Evolutionary conservation across 2,113 vertebrate species (phyloP).

Genomic region (Ammospiza nelsoni): DNA sequence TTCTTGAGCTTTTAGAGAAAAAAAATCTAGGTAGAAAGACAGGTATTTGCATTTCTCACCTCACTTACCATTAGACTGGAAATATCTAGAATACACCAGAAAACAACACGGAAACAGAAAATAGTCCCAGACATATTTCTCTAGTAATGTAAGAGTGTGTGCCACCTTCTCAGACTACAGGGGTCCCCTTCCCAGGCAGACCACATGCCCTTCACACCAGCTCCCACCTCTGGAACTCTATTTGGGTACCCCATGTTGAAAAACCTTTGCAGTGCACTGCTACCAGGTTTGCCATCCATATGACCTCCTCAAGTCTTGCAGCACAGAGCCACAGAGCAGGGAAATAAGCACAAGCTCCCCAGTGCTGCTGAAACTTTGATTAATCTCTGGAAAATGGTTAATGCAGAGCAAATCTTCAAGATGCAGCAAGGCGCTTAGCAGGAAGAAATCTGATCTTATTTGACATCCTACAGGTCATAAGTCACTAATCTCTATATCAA

Average conservation of each 20-base stretch:
- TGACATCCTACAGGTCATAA: background rate
- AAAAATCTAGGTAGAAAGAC: background rate
- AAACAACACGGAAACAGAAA: background rate
- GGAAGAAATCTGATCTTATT: background rate
- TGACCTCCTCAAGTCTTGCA: background rate
- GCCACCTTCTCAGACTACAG: fast-evolving
- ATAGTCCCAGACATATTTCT: background rate
- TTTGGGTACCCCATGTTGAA: background rate
- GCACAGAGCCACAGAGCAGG: background rate
- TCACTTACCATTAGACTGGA: background rate
- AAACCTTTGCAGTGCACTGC: background rate
- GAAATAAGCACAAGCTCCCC: background rate
- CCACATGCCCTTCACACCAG: fast-evolving
- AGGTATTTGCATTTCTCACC: background rate
- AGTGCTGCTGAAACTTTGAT: background rate
- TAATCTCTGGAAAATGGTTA: constrained; percentile 21
- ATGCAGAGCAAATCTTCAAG: background rate
- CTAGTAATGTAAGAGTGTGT: background rate
- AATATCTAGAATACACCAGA: background rate
- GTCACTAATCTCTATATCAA: background rate
- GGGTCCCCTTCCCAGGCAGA: background rate
- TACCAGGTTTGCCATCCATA: fast-evolving
- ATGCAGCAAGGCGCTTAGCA: background rate
- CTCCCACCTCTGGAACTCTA: background rate
- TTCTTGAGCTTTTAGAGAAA: background rate